These are phyloP conservation scores for Catotricha subobsoleta DNA, from an alignment of 2,888 invertebrate species.

Conservation along the genomic window DNA sequence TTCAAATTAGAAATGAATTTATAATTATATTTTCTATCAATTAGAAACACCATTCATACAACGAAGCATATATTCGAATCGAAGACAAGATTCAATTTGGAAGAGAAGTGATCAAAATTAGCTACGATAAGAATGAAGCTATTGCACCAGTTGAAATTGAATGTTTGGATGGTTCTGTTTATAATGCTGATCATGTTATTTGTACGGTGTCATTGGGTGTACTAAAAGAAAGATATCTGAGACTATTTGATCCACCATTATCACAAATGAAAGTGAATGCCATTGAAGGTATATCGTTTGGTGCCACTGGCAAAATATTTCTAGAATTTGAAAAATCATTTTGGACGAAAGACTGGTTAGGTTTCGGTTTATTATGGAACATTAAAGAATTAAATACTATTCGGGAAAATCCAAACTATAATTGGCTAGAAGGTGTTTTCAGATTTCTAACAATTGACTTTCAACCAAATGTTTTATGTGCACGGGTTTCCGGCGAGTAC, in stretches of 20 bases:
- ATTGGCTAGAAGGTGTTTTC: constrained; percentile 37
- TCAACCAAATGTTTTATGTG: constrained; percentile 43
- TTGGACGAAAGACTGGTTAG: constrained; percentile 36
- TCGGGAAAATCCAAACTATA: background rate
- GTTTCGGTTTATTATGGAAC: constrained; percentile 40
- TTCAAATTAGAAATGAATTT: too few relatives aligned
- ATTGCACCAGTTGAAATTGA: constrained; percentile 12
- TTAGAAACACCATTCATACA: constrained; percentile 1
- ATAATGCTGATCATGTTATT: constrained; percentile 42
- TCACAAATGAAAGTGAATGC: constrained; percentile 31
- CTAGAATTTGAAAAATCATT: constrained; percentile 39
- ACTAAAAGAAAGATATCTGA: constrained; percentile 31
- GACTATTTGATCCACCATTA: constrained; percentile 33
- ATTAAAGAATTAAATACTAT: constrained; percentile 26
- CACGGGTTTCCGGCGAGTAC: constrained; percentile 47
- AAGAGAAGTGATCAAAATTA: constrained; percentile 8
- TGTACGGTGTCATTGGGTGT: constrained; percentile 41
- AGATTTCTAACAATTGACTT: constrained; percentile 47
- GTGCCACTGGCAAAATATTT: constrained; percentile 43
- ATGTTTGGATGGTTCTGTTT: constrained; percentile 27
- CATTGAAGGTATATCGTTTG: constrained; percentile 37
- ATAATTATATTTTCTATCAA: too few relatives aligned
- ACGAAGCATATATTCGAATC: constrained; percentile 11
- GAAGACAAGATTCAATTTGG: constrained; percentile 15
- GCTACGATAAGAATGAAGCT: background rate